A percentile compares a stretch with the other conserved stretches of the same genome.
Evolutionary conservation across 2,888 invertebrate species (phyloP).

Genomic region (Platerodrilus igneus): DNA sequence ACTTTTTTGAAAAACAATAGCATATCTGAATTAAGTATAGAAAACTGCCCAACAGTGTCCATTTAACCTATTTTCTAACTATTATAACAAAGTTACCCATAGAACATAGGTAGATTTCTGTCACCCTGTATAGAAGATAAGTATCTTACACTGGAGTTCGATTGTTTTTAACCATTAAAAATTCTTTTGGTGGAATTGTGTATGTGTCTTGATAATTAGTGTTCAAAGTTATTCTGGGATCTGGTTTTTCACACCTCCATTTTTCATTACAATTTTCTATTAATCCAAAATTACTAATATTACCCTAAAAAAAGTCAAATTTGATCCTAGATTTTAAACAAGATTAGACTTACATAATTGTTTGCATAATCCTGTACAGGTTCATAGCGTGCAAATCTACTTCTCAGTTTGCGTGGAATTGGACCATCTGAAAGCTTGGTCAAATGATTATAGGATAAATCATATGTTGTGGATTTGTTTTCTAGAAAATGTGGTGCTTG

Average conservation of each 20-base stretch:
- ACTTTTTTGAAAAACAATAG: neutral
- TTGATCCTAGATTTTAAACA: neutral
- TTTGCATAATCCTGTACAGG: slow-evolving; percentile 16
- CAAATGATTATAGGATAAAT: slow-evolving; percentile 13
- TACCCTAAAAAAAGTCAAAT: slow-evolving; percentile 6
- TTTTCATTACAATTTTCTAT: slow-evolving; percentile 9
- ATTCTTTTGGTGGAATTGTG: slow-evolving; percentile 4
- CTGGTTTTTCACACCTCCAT: slow-evolving; percentile 12
- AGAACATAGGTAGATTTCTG: too few relatives aligned
- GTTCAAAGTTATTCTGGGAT: slow-evolving; percentile 14
- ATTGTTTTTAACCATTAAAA: neutral
- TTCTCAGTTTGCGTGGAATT: slow-evolving; percentile 7
- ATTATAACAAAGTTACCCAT: too few relatives aligned
- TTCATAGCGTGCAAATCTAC: slow-evolving; percentile 14
- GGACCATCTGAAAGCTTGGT: slow-evolving; percentile 13
- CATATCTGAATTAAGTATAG: too few relatives aligned
- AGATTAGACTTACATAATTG: slow-evolving; percentile 16
- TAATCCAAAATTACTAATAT: slow-evolving; percentile 10
- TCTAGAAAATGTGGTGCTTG: slow-evolving; percentile 15
- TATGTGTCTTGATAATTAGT: slow-evolving; percentile 15
- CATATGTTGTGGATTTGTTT: slow-evolving; percentile 16
- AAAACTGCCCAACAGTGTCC: too few relatives aligned
- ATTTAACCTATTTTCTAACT: too few relatives aligned
- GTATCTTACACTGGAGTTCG: slow-evolving; percentile 11
- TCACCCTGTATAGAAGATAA: too few relatives aligned